Evolutionary conservation across 2,113 vertebrate species (phyloP).

Genomic region (Odocoileus virginianus): DNA sequence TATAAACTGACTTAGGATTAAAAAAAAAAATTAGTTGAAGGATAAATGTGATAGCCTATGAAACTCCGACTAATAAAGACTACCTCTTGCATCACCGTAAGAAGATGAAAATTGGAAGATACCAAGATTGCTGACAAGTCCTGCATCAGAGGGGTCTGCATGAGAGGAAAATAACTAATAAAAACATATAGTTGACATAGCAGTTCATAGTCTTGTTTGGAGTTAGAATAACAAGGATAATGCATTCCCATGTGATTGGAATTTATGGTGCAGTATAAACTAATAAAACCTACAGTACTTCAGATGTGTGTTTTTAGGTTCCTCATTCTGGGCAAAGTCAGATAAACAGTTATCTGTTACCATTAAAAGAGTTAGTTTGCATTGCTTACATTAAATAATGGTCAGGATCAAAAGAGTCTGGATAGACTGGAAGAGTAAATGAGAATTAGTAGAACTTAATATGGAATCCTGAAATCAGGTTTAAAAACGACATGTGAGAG

Average conservation of each 20-base stretch:
- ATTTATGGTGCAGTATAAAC: not conserved
- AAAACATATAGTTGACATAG: not conserved
- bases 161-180: not conserved
- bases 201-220: not conserved
- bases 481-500: not conserved
- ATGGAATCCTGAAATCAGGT: not conserved
- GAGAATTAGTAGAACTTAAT: not conserved
- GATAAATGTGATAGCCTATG: slow-evolving; percentile 12
- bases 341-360: not conserved
- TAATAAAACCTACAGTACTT: not conserved
- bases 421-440: not conserved
- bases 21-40: not conserved
- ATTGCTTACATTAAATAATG: not conserved
- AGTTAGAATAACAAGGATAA: not conserved
- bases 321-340: not conserved
- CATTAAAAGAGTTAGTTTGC: not conserved
- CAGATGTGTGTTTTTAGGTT: not conserved
- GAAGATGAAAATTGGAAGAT: not conserved
- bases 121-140: not conserved
- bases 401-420: not conserved
- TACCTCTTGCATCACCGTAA: not conserved
- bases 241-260: not conserved
- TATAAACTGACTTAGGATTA: not conserved
- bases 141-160: not conserved
- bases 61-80: not conserved